Evolutionary conservation across 1,140 invertebrate genomes (phyloP).

Genomic region (Helicoverpa armigera): DNA sequence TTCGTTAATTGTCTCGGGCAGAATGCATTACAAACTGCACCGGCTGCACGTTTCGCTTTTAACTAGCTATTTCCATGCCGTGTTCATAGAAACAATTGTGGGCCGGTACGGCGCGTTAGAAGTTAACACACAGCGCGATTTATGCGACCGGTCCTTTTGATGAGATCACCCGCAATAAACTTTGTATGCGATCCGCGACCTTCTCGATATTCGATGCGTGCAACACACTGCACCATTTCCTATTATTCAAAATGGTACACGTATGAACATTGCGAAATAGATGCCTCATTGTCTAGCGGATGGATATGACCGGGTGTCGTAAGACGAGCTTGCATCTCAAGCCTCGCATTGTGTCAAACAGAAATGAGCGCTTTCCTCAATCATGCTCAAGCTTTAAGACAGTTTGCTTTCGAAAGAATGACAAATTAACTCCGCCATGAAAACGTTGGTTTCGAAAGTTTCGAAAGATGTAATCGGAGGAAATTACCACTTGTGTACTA

Average conservation of each 20-base stretch:
- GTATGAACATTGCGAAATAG: constrained; percentile 74
- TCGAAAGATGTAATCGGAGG: constrained; percentile 19
- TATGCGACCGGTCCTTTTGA: constrained; percentile 83
- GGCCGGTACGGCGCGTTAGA: constrained; percentile 69
- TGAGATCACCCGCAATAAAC: constrained; percentile 80
- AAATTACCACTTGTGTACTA: constrained; percentile 22
- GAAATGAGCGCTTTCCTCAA: constrained; percentile 4
- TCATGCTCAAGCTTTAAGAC: constrained; percentile 14
- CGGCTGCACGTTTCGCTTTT: constrained; percentile 55
- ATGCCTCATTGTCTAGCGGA: constrained; percentile 76
- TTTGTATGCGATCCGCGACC: constrained; percentile 81
- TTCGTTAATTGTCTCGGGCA: constrained; percentile 53
- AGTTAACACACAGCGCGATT: constrained; percentile 75
- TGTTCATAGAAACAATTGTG: constrained; percentile 78
- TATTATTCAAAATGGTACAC: constrained; percentile 77
- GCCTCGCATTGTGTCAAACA: constrained; percentile 32
- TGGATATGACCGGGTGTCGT: constrained; percentile 56
- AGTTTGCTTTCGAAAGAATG: constrained; percentile 36
- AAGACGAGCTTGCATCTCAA: constrained; percentile 54
- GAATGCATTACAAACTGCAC: constrained; percentile 51
- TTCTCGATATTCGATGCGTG: constrained; percentile 80
- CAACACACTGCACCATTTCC: constrained; percentile 81
- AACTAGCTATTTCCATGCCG: constrained; percentile 79
- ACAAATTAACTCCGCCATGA: neutral
- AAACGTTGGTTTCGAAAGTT: constrained; percentile 1